Base-by-base conservation (phyloP, 2,888 invertebrate genomes). In the Carabus problematicus region DNA sequence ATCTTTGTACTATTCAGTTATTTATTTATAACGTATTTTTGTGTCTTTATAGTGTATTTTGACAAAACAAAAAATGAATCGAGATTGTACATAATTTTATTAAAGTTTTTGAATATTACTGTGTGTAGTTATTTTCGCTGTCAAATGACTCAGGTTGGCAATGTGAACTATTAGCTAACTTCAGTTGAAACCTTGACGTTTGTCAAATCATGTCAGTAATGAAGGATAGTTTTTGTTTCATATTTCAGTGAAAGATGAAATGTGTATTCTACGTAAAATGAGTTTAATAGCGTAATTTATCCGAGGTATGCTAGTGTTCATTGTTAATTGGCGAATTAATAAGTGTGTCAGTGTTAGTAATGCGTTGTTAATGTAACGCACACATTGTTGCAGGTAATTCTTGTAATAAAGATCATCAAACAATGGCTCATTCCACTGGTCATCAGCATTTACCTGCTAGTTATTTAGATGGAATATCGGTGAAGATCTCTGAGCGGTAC, bases 401-500 rank as follows among this genome's bases (percentile, higher is more conserved):
- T 54, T 16, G 14, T 42, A 18, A 52, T 52, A 8, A 12, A 11
- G 45, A 11, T 62, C 49, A 47, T 12, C 40, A 67, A 58, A 64
- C 42, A 56, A 69, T 69, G 69, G 61, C 69, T 40, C 55, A 55
- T 45, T 61, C 54, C 61, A 60, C 68, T 61, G 52, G 61, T 29
- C 61, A 54, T 39, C 69, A 55, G 19, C 52, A 29, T 40, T 49
- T 41, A n/a, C 62, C 69, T 43, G 43, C 77, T 60, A 85, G 88
- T 78, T 90, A 87, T 77, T 91, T 93, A 89, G 94, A 94, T 82
- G 91, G 90, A 74, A 90, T 95, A 75, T 91, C 92, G 77, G 94
- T 95, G 71, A 94, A 94, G 85, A 93, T 95, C 81, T 90, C 92
- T 58, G 94, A 95, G 82, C 91, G 89, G 76, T 95, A 91, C 79